phyloP scores from a whole-genome alignment of 2,888 invertebrate species.

The Lasioglossum zephyrum region DNA sequence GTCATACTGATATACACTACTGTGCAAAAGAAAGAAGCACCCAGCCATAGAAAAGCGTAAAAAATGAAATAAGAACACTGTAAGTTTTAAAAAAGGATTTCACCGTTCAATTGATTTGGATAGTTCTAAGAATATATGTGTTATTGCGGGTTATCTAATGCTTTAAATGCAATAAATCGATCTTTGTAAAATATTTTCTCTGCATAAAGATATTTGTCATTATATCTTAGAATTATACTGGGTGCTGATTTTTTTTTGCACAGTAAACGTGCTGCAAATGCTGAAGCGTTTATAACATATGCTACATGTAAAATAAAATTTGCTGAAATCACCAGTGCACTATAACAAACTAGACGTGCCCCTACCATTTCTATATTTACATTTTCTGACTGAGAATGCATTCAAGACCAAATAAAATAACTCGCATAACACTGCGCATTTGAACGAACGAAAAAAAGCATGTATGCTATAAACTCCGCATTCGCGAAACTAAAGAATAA shows the following conservation, averaged over 20 bases:
- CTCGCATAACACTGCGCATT: not conserved
- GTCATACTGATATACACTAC: not conserved
- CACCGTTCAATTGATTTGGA: no score
- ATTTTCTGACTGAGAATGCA: not conserved
- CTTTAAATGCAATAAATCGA: no score
- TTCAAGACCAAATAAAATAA: not conserved
- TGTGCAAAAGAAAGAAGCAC: no score
- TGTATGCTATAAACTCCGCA: not conserved
- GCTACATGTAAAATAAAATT: not conserved
- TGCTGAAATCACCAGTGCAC: not conserved
- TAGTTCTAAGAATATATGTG: no score
- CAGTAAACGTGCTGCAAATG: not conserved
- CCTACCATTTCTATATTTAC: not conserved
- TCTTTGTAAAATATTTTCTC: no score
- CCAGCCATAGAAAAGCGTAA: no score
- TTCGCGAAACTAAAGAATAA: not conserved
- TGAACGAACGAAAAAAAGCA: slow-evolving; percentile 7
- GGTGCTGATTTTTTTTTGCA: no score
- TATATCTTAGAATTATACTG: no score
- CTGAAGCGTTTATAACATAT: not conserved
- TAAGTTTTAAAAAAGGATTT: no score
- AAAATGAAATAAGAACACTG: no score
- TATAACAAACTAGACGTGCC: not conserved
- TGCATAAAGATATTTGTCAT: no score
- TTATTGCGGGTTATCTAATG: no score